Base-by-base conservation (phyloP, 2,113 vertebrate genomes). In the Rattus rattus region DNA sequence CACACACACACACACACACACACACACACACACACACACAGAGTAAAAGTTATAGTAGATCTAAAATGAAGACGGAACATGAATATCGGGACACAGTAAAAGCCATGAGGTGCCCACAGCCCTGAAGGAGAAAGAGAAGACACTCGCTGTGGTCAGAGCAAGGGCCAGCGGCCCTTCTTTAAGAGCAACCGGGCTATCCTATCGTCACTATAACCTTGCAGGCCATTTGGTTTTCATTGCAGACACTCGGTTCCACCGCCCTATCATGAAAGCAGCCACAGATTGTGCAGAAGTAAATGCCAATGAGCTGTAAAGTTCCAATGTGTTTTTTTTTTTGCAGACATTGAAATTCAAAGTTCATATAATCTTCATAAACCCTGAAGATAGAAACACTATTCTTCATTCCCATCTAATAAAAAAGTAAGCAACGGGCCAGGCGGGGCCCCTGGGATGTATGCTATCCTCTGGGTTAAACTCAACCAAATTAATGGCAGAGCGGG, bases 401-500 rank as follows among this genome's bases (percentile, higher is more conserved):
- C 16, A 39, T 52, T 67, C 52, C 26, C 20, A 26, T 26, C 26
- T 19, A 61, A 30, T 4, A 36, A 0, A 54, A 33, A 91, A 81
- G 49, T 49, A 17, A 56, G 61, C 0, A 0, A 61, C 9, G 26
- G 56, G 67, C 54, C 79, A 89, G 36, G 47, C 4, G 0, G 52
- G 67, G 49, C 69, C 54, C 2, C 0, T 1, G 7, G 28, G 75
- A 54, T 7, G 7, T 2, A 49, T 22, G 22, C 70, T 30, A 43
- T 36, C 43, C 3, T 14, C 24, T 1, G 16, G 11, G 26, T 85
- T 76, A 90, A 87, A 7, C n/a, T 72, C 30, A 52, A 0, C 49
- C 9, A 3, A 17, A 24, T 1, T 26, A 49, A 39, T 1, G 2
- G 20, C 16, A 14, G 69, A 39, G 16, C 4, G 0, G 13, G 14